Evolutionary conservation across 2,888 invertebrate species (phyloP).

Genomic region (Boloria selene): DNA sequence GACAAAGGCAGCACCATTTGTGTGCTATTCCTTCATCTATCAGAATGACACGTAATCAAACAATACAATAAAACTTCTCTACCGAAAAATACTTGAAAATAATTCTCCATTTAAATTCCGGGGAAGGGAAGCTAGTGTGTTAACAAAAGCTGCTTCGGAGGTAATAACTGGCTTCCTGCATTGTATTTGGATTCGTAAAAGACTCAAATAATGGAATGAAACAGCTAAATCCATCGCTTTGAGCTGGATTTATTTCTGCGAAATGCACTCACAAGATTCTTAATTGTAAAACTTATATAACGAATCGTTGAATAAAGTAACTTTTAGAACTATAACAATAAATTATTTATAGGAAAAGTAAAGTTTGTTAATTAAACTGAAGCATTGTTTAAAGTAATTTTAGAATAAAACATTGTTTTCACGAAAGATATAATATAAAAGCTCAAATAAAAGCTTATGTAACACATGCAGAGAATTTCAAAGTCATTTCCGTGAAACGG

Average conservation of each 20-base stretch:
- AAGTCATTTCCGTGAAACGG: background rate
- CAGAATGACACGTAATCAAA: conserved; percentile 81
- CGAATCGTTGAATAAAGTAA: background rate
- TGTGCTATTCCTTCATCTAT: conserved; percentile 76
- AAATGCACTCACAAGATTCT: conserved; percentile 41
- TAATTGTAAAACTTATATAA: conserved; percentile 30
- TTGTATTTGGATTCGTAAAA: conserved; percentile 41
- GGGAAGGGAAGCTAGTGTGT: conserved; percentile 59
- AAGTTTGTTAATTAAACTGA: too few species aligned
- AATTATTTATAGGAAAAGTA: background rate
- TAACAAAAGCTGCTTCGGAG: conserved; percentile 73
- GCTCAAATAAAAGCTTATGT: too few species aligned
- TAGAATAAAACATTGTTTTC: too few species aligned
- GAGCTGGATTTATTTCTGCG: conserved; percentile 57
- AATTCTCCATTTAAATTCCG: conserved; percentile 82
- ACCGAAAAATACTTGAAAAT: conserved; percentile 81
- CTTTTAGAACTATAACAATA: conserved; percentile 1
- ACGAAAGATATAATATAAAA: too few species aligned
- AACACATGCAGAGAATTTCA: conserved; percentile 4
- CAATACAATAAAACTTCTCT: conserved; percentile 82
- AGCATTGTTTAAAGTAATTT: too few species aligned
- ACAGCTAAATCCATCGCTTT: conserved; percentile 54
- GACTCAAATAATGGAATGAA: conserved; percentile 55
- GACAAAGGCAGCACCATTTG: conserved; percentile 71
- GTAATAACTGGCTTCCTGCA: conserved; percentile 52